These are phyloP conservation scores for Temnothorax longispinosus DNA, from an alignment of 1,140 invertebrate genomes.

Conservation along the genomic window DNA sequence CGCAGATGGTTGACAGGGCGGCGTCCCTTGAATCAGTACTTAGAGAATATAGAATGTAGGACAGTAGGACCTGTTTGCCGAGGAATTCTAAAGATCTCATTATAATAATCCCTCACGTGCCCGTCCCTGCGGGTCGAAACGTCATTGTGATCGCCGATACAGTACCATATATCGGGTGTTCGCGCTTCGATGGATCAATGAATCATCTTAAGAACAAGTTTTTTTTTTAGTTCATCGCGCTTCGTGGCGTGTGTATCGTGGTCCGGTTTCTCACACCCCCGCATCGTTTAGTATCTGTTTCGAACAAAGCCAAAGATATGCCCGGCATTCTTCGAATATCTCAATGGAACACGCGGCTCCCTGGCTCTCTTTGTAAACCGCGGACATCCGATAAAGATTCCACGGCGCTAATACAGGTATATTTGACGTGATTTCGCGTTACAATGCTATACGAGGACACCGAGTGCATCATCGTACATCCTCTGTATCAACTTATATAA, in stretches of 20 bases:
- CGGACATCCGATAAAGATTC: conserved; percentile 56
- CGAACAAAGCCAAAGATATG: conserved; percentile 57
- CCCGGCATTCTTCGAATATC: conserved; percentile 64
- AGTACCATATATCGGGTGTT: conserved; percentile 53
- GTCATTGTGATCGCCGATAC: conserved; percentile 29
- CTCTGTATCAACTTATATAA: conserved; percentile 70
- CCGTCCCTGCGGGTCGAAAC: not conserved
- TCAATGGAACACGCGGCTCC: not conserved
- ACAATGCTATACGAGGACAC: not conserved
- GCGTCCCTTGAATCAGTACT: conserved; percentile 46
- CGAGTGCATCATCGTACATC: conserved; percentile 1
- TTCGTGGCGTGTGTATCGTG: not conserved
- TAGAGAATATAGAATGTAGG: conserved; percentile 60
- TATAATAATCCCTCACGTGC: conserved; percentile 75
- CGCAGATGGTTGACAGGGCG: not conserved
- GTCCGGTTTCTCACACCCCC: conserved; percentile 12
- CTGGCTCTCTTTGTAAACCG: conserved; percentile 8
- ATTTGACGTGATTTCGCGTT: not conserved
- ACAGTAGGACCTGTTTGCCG: conserved; percentile 75
- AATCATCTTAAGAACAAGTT: not conserved
- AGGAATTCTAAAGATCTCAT: conserved; percentile 76
- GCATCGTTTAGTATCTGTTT: conserved; percentile 38
- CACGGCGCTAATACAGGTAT: not conserved
- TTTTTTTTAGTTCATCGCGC: conserved; percentile 24
- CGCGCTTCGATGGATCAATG: conserved; percentile 14